Conservation (phyloP, 2,888 invertebrate species). For the Harpagoxenus sublaevis region DNA sequence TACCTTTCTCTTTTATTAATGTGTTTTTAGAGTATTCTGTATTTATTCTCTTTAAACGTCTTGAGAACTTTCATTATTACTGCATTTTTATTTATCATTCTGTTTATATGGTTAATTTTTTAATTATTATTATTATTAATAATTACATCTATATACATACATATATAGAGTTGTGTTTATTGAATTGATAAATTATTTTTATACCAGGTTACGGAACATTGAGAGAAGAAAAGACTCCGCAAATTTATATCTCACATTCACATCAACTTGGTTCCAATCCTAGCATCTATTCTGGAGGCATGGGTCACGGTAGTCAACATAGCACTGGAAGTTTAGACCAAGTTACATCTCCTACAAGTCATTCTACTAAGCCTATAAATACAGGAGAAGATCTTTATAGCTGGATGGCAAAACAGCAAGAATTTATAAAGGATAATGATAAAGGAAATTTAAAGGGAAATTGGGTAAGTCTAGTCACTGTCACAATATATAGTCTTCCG, state of each 20-base stretch:
- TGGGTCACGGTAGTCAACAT: conserved; percentile 84
- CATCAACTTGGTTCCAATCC: conserved; percentile 90
- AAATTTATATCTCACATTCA: conserved; percentile 83
- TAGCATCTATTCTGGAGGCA: conserved; percentile 86
- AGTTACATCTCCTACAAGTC: conserved; percentile 86
- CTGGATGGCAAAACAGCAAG: conserved; percentile 98
- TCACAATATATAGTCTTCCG: neutral
- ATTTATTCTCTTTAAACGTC: neutral
- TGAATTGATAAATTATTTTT: conserved; percentile 43
- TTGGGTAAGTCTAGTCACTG: conserved; percentile 80
- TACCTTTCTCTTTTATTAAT: conserved; percentile 1
- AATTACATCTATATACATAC: neutral
- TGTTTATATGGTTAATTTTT: neutral
- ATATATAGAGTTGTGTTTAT: neutral
- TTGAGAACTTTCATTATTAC: neutral
- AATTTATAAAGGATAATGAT: conserved; percentile 87
- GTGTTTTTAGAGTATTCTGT: neutral
- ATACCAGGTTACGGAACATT: conserved; percentile 92
- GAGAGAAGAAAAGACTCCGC: conserved; percentile 89
- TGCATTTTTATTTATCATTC: conserved; percentile 2
- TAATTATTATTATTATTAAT: neutral
- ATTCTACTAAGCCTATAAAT: conserved; percentile 87
- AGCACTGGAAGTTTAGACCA: conserved; percentile 85
- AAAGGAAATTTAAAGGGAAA: conserved; percentile 84
- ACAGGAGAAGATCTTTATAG: conserved; percentile 96